Evolutionary conservation across 2,113 vertebrate species (phyloP), one percentile per base, ranked within the genome.

Genomic region (Ochotona princeps): DNA sequence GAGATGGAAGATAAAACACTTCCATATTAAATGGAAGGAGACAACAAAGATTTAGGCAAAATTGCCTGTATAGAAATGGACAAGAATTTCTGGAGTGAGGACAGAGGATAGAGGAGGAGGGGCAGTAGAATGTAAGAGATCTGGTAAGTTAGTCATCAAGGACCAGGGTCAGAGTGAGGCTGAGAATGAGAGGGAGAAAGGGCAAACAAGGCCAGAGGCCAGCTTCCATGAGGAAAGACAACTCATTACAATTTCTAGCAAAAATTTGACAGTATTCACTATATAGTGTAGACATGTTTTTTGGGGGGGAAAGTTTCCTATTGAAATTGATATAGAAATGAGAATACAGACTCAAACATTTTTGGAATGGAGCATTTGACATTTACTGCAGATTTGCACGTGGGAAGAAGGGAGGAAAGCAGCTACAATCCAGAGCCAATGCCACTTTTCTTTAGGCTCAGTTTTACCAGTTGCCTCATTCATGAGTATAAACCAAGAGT

Each of bases 321-420:
- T 69, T 74, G 70, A 93, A 89, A 86, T 9, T 57, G 72, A 88
- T 74, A 9, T 65, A 44, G 86, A 83, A 90, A 67, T 84, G 61
- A 94, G 47, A 61, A 49, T 51, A 69, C 4, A 85, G 74, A 86
- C 23, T 94, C 65, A 82, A 67, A 47, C 69, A 14, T 61, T 57
- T 83, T 92, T 89, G 23, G 85, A 81, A 84, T 13, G 18, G 21
- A 89, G 84, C 54, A 80, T 76, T 61, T 79, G 78, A 89, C 49
- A 87, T 65, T 72, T 76, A 80, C 44, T 92, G 63, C 57, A 54
- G 74, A 32, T 61, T 74, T 76, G 38, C 38, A 61, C 15, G 9
- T 75, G 60, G 60, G 60, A 76, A 91, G 54, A 92, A 92, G 90
- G 78, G 83, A 95, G 28, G 60, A 94, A n/a, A 67, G n/a, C 11